Evolutionary conservation across 2,113 vertebrate genomes (phyloP), one percentile per base, ranked within the genome.

Genomic region (Pomatostomus ruficeps): DNA sequence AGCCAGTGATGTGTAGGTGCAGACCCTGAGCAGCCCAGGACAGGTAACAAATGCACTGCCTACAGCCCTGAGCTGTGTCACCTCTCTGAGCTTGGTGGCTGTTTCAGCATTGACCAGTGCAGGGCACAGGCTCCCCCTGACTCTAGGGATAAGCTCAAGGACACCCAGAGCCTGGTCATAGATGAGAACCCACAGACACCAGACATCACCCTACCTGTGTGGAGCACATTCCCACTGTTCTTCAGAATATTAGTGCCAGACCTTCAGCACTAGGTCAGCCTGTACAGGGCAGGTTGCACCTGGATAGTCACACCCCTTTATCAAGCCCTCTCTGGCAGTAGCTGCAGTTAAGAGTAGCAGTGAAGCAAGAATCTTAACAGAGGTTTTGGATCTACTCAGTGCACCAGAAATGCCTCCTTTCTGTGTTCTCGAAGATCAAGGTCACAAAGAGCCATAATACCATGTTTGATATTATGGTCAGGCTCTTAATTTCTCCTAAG

Each of bases 291-390:
- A 66, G 11, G 1, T 19, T 33, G 36, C 26, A 22, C 36, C 58
- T 11, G 57, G 14, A 19, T 0, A 0, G 35, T 17, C 25, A 0
- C 66, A 49, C 38, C 58, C 52, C 42, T 75, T 36, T 42, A 45
- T 49, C 38, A 12, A 4, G 36, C 82, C 76, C 71, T 62, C 62
- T 76, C 78, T 68, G 58, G 33, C 85, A 85, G 66, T 6, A 92
- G 77, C 70, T 96, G 62, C 70, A 21, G 0, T 18, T 18, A 29
- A 76, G 54, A 72, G 51, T 57, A 23, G 57, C 68, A 29, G 40
- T 26, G 24, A 88, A 92, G 67, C 71, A 42, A 61, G 42, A 45
- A 59, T 24, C 59, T 52, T 77, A 38, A 74, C 40, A 55, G 31
- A 88, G 21, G 35, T 67, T 66, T 91, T 6, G 8, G 19, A 78